These are phyloP conservation scores for Drosophila borealis DNA, from an alignment of 2,888 invertebrate species.

Conservation along the genomic window DNA sequence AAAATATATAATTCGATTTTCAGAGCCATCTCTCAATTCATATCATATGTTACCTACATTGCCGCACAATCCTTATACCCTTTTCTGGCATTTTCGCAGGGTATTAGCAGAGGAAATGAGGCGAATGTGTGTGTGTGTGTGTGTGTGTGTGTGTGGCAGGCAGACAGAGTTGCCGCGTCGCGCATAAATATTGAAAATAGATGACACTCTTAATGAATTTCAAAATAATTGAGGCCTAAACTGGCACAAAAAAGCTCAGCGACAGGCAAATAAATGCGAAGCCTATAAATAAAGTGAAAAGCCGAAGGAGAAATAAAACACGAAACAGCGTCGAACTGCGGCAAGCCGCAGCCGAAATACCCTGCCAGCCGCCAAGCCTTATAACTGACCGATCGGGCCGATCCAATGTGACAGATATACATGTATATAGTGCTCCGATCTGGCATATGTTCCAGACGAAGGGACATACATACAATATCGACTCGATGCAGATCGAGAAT, in stretches of 20 bases:
- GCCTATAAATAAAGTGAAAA: slow-evolving; percentile 64
- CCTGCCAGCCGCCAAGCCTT: background rate
- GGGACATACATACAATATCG: too few relatives aligned
- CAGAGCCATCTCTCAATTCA: too few relatives aligned
- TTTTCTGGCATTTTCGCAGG: too few relatives aligned
- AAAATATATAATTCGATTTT: too few relatives aligned
- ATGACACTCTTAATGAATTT: slow-evolving; percentile 76
- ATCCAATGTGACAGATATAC: too few relatives aligned
- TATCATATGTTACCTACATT: too few relatives aligned
- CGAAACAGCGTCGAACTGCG: background rate
- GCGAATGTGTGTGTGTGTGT: background rate
- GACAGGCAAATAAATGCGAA: slow-evolving; percentile 64
- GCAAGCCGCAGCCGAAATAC: background rate
- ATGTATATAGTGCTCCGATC: too few relatives aligned
- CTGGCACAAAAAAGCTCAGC: slow-evolving; percentile 68
- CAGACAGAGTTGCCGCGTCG: slow-evolving; percentile 11
- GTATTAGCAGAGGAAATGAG: slow-evolving; percentile 1
- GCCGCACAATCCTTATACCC: too few relatives aligned
- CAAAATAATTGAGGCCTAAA: slow-evolving; percentile 79
- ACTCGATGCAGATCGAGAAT: too few relatives aligned
- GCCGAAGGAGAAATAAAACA: slow-evolving; percentile 6
- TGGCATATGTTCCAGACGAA: too few relatives aligned
- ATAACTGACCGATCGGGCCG: too few relatives aligned
- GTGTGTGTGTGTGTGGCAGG: background rate
- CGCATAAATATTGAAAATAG: slow-evolving; percentile 60